Conservation (phyloP, 2,113 vertebrate genomes). For the Takifugu flavidus region DNA sequence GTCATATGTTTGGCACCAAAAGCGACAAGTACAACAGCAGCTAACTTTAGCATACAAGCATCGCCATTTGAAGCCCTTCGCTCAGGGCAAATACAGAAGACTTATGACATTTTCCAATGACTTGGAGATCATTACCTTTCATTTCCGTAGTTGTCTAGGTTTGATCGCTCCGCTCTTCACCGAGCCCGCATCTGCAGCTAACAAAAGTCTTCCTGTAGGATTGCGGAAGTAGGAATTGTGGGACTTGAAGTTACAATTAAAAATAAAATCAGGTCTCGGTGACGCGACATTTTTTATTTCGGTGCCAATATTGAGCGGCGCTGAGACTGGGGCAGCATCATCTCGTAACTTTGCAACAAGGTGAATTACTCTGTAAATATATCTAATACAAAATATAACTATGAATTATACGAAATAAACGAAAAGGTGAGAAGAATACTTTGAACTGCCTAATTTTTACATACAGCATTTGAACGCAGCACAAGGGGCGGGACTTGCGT, state of each 20-base stretch:
- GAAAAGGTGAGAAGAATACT: neutral
- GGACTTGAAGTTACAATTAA: conserved; percentile 49
- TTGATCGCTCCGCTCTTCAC: neutral
- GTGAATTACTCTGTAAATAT: too few species aligned
- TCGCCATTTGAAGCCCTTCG: neutral
- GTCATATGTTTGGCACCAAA: neutral
- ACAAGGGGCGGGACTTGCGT: conserved; percentile 28
- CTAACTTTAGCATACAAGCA: conserved; percentile 15
- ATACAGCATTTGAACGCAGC: conserved; percentile 21
- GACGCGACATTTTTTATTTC: neutral
- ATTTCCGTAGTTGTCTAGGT: conserved; percentile 30
- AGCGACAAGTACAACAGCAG: too few species aligned
- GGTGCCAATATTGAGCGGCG: neutral
- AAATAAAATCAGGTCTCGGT: neutral
- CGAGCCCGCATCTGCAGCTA: conserved; percentile 11
- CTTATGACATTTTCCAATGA: neutral
- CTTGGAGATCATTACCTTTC: conserved; percentile 48
- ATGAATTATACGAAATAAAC: neutral
- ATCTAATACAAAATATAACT: neutral
- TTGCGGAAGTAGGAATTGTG: conserved; percentile 59
- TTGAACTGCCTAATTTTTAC: too few species aligned
- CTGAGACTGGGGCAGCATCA: neutral
- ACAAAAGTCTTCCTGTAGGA: conserved; percentile 21
- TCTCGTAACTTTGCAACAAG: too few species aligned
- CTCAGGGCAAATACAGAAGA: neutral